Evolutionary conservation across 2,797 vertebrate genomes (phyloP).

Genomic region (Peromyscus eremicus): DNA sequence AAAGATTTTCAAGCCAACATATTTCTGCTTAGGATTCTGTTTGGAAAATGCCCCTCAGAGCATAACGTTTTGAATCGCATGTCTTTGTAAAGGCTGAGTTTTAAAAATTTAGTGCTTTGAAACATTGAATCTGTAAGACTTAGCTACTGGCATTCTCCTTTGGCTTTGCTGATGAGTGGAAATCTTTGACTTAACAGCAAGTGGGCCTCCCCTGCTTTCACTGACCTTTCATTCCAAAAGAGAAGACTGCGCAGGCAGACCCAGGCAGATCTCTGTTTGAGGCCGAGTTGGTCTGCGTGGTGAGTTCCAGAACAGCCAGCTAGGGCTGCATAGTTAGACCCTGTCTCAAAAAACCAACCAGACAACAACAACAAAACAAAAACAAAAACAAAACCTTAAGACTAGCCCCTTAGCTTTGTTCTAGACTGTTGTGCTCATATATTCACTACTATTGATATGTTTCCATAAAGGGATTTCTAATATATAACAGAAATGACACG

Average conservation of each 20-base stretch:
- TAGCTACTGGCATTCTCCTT: conserved; percentile 50
- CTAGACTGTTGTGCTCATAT: not conserved
- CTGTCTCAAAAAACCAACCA: not conserved
- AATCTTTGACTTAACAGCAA: conserved; percentile 57
- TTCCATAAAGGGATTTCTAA: conserved; percentile 2
- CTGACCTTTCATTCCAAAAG: not conserved
- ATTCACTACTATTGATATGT: not conserved
- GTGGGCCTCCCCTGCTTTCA: conserved; percentile 31
- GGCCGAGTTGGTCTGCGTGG: not conserved
- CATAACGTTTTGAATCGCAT: conserved; percentile 38
- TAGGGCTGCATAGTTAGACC: not conserved
- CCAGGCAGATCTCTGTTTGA: not conserved
- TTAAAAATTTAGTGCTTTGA: conserved; percentile 48
- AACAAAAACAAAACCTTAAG: not conserved
- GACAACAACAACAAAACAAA: not conserved
- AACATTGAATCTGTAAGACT: conserved; percentile 53
- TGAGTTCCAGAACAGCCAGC: not conserved
- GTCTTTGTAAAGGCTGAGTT: conserved; percentile 43
- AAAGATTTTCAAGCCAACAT: conserved; percentile 76
- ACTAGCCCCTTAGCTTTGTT: conserved; percentile 43
- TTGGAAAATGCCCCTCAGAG: conserved; percentile 65
- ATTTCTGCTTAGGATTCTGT: conserved; percentile 75
- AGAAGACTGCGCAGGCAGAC: not conserved
- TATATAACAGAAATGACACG: not conserved
- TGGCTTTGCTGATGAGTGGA: conserved; percentile 63